Evolutionary conservation across 2,797 vertebrate species (phyloP).

Genomic region (Calcarius lapponicus): DNA sequence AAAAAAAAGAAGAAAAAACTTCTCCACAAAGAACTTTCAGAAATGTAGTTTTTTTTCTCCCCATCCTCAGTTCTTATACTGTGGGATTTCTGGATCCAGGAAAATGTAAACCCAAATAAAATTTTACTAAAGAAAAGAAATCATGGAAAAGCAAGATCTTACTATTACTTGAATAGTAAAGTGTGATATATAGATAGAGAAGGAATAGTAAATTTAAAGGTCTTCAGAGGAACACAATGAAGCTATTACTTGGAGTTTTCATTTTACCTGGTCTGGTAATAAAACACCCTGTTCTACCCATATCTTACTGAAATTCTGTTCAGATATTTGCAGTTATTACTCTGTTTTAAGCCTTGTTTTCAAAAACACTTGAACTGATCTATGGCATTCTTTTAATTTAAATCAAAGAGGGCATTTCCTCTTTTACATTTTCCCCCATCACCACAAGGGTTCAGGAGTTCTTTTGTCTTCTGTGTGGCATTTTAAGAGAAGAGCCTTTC

Average conservation of each 20-base stretch:
- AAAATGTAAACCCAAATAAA: neutral
- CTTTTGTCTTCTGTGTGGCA: neutral
- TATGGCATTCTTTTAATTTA: neutral
- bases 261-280: neutral
- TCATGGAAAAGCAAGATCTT: neutral
- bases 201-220: neutral
- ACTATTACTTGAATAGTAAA: neutral
- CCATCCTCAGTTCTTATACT: neutral
- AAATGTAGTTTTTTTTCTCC: neutral
- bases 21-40: neutral
- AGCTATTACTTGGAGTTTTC: neutral
- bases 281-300: neutral
- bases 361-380: neutral
- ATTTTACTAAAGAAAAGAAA: neutral
- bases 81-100: neutral
- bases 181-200: neutral
- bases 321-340: neutral
- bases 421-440: neutral
- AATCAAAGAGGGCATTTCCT: neutral
- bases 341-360: neutral
- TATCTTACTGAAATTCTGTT: neutral
- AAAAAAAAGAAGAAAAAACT: neutral
- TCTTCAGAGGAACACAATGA: neutral
- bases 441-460: neutral
- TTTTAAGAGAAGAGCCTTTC: neutral